Base-by-base conservation (phyloP, 2,113 vertebrate genomes). In the Bos javanicus region DNA sequence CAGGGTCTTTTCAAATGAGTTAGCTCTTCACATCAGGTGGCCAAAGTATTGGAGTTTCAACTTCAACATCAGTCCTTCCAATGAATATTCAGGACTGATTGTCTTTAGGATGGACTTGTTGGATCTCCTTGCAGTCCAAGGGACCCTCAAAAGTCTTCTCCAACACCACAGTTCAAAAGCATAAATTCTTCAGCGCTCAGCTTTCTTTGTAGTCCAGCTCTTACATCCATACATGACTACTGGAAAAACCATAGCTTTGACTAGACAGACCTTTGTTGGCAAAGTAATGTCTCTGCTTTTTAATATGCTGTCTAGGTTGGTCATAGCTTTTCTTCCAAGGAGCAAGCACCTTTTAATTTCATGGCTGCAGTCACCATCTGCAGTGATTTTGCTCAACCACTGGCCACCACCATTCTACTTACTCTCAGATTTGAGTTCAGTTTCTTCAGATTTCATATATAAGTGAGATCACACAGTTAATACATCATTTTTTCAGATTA, bases 151-250 rank as follows among this genome's bases (percentile, higher is more conserved):
- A 9, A 36, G 9, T 36, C 64, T 71, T 36, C 19, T 71, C 19
- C 19, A 71, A 71, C 9, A 23, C 9, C n/a, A 11, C 4, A 71
- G 17, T 36, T 36, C n/a, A 71, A 71, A 71, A 71, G n/a, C 9
- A 23, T 36, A 4, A 36, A 3, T 71, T 36, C 64, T 71, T 71
- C 4, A 0, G 8, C 0, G 2, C 17, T 71, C 33, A 71, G n/a
- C 64, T 11, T 71, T 36, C 17, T 21, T 19, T 21, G 36, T 6
- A 71, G 64, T 71, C 17, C 9, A 71, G 9, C n/a, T 71, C 64
- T 71, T 17, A 21, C 2, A 36, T 71, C 64, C 64, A 36, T 71
- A 36, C 64, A 36, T 5, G 17, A 71, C n/a, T 2, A 36, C 64
- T 11, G 64, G n/a, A 67, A 21, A 67, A 36, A 36, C 8, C 2